Conservation (phyloP, 2,797 vertebrate genomes). For the Pseudochaenichthys georgianus region DNA sequence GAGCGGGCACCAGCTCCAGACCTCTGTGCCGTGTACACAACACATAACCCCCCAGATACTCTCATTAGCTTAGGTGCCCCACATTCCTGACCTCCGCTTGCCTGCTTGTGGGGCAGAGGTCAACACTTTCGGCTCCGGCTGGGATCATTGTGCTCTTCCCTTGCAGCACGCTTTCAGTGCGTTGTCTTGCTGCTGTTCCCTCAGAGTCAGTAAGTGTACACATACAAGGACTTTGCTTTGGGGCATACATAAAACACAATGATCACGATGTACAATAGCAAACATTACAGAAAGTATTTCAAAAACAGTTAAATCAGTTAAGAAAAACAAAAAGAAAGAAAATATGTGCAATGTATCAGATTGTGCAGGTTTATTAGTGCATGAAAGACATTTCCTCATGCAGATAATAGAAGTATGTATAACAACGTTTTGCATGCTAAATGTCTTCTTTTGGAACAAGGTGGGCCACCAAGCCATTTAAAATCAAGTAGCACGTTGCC, state of each 20-base stretch:
- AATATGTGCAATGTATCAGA: too few species aligned
- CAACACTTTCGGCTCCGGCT: constrained; percentile 33
- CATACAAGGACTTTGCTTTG: too few species aligned
- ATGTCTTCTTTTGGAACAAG: neutral
- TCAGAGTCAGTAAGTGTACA: too few species aligned
- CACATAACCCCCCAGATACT: constrained; percentile 55
- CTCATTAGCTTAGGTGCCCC: constrained; percentile 67
- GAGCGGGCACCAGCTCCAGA: constrained; percentile 50
- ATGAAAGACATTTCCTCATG: too few species aligned
- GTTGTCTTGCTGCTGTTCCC: neutral
- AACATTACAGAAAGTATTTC: too few species aligned
- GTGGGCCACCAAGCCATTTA: neutral
- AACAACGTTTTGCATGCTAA: neutral
- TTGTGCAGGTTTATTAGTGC: too few species aligned
- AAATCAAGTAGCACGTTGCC: neutral
- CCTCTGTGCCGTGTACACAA: constrained; percentile 55
- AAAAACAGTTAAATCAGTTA: too few species aligned
- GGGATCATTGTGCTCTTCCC: constrained; percentile 19
- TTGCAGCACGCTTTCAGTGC: neutral
- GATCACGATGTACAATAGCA: too few species aligned
- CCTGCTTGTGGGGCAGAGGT: constrained; percentile 66
- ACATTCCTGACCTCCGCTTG: constrained; percentile 73
- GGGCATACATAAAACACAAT: too few species aligned
- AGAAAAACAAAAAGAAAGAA: too few species aligned
- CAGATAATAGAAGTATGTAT: neutral